Conservation (phyloP, 2,113 vertebrate species). For the Hucho hucho region DNA sequence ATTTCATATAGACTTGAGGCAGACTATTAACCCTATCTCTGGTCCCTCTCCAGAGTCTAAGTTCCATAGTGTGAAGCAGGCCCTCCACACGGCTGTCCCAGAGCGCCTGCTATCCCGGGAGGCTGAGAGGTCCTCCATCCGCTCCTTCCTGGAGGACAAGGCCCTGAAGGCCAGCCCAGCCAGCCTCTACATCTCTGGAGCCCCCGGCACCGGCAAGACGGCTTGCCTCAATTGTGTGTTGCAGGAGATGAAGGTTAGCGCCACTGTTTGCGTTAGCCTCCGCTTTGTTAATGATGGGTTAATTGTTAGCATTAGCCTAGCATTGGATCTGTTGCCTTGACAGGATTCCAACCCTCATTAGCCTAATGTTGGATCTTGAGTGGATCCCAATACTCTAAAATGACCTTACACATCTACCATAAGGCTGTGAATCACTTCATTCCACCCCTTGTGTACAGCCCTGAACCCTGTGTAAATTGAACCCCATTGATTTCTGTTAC, state of each 20-base stretch:
- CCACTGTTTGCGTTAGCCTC: not conserved
- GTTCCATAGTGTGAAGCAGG: constrained; percentile 83
- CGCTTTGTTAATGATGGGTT: not conserved
- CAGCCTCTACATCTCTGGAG: constrained; percentile 92
- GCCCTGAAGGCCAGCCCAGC: constrained; percentile 70
- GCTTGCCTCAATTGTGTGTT: constrained; percentile 87
- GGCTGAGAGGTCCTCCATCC: constrained; percentile 72
- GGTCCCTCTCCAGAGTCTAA: constrained; percentile 72
- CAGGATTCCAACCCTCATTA: too few species aligned
- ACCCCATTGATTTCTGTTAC: not conserved
- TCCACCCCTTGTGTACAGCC: not conserved
- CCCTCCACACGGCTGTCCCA: constrained; percentile 83
- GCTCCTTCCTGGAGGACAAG: constrained; percentile 79
- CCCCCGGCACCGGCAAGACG: constrained; percentile 92
- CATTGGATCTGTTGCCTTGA: too few species aligned
- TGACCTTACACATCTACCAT: too few species aligned
- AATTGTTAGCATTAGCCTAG: not conserved
- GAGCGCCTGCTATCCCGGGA: constrained; percentile 83
- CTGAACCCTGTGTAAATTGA: not conserved
- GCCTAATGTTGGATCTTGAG: too few species aligned
- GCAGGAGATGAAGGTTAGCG: constrained; percentile 81
- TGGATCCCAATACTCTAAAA: too few species aligned
- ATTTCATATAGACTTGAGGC: not conserved
- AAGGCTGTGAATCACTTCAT: not conserved
- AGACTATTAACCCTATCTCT: not conserved